Percentiles rank a stretch among this genome's conserved stretches.
Evolutionary conservation across 2,113 vertebrate genomes (phyloP).

Genomic region (Salvator merianae): DNA sequence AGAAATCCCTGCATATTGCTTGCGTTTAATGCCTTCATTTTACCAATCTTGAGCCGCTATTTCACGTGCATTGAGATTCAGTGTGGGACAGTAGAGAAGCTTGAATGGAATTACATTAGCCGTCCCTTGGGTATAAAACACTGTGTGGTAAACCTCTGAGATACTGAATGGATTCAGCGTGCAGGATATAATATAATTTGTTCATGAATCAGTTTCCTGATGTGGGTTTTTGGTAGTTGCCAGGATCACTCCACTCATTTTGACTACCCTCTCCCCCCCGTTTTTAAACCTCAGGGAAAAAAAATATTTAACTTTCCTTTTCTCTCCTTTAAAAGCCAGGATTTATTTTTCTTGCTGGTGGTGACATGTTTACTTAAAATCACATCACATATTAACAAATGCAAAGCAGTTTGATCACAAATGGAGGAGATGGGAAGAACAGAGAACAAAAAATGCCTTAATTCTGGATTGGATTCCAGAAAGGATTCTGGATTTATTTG

Average conservation of each 20-base stretch:
- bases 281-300: not conserved
- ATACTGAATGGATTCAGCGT: rapidly evolving
- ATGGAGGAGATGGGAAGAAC: too few species aligned
- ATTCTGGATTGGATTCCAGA: not conserved
- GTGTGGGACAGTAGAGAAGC: not conserved
- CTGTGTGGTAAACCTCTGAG: not conserved
- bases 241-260: slow-evolving; percentile 2
- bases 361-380: not conserved
- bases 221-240: not conserved
- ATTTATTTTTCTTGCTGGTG: not conserved
- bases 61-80: slow-evolving; percentile 20
- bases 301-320: not conserved
- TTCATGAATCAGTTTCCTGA: slow-evolving; percentile 4
- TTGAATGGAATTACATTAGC: not conserved
- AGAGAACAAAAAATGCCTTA: not conserved
- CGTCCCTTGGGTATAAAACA: not conserved
- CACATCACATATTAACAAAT: not conserved
- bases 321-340: not conserved
- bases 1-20: not conserved
- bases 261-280: too few species aligned
- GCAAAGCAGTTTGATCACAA: slow-evolving; percentile 9
- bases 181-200: rapidly evolving
- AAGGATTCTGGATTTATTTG: not conserved
- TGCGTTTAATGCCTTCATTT: slow-evolving; percentile 30
- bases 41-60: not conserved